Evolutionary conservation across 1,140 invertebrate species (phyloP).

Genomic region (Macrobrachium nipponense): DNA sequence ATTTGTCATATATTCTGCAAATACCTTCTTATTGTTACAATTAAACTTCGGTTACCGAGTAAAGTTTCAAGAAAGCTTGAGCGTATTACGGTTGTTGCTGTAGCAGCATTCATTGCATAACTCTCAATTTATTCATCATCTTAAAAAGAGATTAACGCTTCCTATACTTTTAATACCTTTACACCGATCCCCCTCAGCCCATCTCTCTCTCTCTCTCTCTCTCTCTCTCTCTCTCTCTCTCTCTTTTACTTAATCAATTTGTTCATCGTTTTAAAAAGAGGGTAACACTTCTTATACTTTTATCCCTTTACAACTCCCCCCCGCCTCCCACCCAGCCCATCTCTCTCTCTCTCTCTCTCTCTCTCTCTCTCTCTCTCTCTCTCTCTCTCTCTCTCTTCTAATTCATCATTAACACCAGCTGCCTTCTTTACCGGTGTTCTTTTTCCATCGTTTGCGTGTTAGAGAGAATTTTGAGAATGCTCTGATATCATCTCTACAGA

Average conservation of each 20-base stretch:
- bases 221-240: conserved; percentile 13
- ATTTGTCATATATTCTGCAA: too few relatives aligned
- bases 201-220: neutral
- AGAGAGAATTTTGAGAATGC: too few relatives aligned
- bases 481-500: too few relatives aligned
- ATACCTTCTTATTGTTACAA: too few relatives aligned
- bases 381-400: neutral
- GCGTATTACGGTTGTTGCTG: too few relatives aligned
- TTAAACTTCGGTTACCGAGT: too few relatives aligned
- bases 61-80: too few relatives aligned
- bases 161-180: neutral
- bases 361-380: conserved; percentile 16
- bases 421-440: neutral
- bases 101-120: too few relatives aligned
- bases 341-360: neutral
- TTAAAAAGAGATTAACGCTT: too few relatives aligned
- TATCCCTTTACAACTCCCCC: neutral
- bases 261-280: too few relatives aligned
- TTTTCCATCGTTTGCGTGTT: neutral
- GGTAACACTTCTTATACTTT: too few relatives aligned
- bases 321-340: neutral
- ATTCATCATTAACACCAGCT: neutral
- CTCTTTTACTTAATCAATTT: neutral
- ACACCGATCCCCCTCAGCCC: neutral
- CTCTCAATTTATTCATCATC: too few relatives aligned